Evolutionary conservation across 2,797 vertebrate species (phyloP), one percentile per base, ranked within the genome.

Genomic region (Sitta carolinensis): DNA sequence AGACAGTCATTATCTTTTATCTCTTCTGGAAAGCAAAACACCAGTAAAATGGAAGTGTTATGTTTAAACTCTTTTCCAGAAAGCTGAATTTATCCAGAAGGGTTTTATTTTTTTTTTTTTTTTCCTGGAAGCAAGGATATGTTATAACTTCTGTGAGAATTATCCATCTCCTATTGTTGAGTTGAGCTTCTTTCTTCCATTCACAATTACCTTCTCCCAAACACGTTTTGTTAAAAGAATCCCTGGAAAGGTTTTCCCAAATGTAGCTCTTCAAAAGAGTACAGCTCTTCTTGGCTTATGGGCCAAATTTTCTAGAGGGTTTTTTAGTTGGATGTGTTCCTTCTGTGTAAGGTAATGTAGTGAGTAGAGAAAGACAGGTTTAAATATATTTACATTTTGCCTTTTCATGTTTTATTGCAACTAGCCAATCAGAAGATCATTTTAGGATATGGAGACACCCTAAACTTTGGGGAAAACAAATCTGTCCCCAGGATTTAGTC

Each of bases 61-160:
- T 90, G 23, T 95, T 96, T 88, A 94, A 96, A 95, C 34, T 13
- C 57, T 64, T 95, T 94, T 93, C 90, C 88, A 94, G 72, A 92
- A 96, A 93, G 78, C 55, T 64, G 62, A 90, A 68, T 96, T 93
- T 95, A 81, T 87, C 45, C 84, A 55, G 51, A 83, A 59, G 78
- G 42, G 18, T 30, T 64, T 81, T 76, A 36, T 88, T 84, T 81
- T 42, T 87, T 27, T 63, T 84, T 86, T 82, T 48, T 87, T 77
- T 86, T 48, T 27, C 58, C 58, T 87, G 87, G 54, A 84, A 95
- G 67, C 50, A 80, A 84, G 51, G 52, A 61, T 84, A 88, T 73
- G 70, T 68, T 82, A 79, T 69, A 84, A 45, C 21, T 89, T 89
- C 75, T 66, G 25, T 78, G 84, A 68, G 68, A 78, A 63, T 91